Conservation (phyloP, 2,888 invertebrate species). For the Argyresthia albistria region DNA sequence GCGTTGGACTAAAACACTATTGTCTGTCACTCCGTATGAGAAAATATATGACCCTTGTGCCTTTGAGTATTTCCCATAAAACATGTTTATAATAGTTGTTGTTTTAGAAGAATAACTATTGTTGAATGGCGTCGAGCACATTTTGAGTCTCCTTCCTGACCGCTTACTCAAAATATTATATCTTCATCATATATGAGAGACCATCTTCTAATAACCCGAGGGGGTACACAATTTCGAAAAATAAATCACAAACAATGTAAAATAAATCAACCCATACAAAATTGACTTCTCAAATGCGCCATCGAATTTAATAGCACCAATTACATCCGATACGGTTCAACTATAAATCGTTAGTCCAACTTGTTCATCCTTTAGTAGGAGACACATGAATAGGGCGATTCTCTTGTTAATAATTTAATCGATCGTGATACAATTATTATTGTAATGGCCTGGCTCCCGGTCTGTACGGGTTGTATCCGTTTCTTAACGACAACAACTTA, state of each 20-base stretch:
- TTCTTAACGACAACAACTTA: too few species aligned
- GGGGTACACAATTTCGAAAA: background rate
- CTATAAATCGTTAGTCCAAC: constrained; percentile 26
- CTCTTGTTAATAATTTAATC: constrained; percentile 55
- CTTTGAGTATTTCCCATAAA: too few species aligned
- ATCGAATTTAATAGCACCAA: background rate
- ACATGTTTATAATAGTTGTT: too few species aligned
- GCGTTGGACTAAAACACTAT: too few species aligned
- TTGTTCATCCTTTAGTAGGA: constrained; percentile 1
- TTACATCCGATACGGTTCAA: constrained; percentile 11
- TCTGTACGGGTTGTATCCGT: constrained; percentile 13
- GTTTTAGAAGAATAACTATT: too few species aligned
- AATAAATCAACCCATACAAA: background rate
- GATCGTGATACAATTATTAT: constrained; percentile 62
- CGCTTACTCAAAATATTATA: too few species aligned
- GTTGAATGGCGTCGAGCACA: too few species aligned
- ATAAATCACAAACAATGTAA: background rate
- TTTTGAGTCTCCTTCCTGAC: too few species aligned
- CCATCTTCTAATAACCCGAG: too few species aligned
- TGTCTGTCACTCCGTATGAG: too few species aligned
- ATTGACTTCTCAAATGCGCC: background rate
- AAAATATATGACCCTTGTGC: too few species aligned
- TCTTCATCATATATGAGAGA: too few species aligned
- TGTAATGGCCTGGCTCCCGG: constrained; percentile 54
- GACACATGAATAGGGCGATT: constrained; percentile 43